Conservation (phyloP, 2,113 vertebrate genomes). For the Calypte anna region DNA sequence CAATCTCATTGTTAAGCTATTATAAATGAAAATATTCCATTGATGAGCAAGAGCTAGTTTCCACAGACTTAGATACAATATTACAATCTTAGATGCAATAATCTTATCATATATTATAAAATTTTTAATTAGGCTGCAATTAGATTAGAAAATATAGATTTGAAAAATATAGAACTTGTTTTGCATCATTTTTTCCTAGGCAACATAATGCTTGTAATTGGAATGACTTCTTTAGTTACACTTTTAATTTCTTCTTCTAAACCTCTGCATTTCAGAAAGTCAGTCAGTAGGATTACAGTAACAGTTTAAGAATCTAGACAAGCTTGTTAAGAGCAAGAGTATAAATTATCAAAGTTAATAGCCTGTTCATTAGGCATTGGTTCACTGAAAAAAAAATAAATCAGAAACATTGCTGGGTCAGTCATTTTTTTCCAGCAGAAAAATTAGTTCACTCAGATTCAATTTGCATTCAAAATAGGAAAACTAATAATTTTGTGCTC, state of each 20-base stretch:
- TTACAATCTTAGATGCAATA: not conserved
- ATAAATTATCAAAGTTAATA: not conserved
- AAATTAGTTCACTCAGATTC: not conserved
- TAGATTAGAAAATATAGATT: not conserved
- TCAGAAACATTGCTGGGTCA: not conserved
- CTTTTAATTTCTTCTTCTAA: not conserved
- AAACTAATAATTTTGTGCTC: not conserved
- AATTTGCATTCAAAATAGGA: not conserved
- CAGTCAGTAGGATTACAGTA: not conserved
- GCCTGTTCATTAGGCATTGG: not conserved
- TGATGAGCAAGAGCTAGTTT: not conserved
- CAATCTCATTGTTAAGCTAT: not conserved
- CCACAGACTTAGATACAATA: not conserved
- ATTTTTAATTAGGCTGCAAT: not conserved
- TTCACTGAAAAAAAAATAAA: not conserved
- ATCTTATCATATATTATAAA: not conserved
- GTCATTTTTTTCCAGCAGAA: not conserved
- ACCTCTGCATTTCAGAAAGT: not conserved
- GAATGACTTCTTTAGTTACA: not conserved
- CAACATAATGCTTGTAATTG: not conserved
- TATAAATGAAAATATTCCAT: not conserved
- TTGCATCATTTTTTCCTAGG: not conserved
- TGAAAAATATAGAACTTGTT: not conserved
- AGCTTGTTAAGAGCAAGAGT: not conserved
- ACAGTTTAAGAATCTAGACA: not conserved